Base-by-base conservation (phyloP, 2,113 vertebrate genomes). In the Cavia porcellus region DNA sequence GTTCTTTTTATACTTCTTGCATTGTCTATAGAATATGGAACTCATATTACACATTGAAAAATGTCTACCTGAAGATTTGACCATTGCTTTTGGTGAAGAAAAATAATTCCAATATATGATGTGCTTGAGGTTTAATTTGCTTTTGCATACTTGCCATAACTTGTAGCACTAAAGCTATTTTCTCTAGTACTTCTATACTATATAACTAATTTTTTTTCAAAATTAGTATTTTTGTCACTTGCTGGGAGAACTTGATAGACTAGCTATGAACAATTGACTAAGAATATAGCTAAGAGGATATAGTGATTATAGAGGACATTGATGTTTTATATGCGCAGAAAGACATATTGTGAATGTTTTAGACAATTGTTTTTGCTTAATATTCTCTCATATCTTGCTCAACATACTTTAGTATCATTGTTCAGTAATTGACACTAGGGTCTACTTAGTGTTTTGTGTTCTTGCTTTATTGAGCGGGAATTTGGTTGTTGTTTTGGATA, bases 331-430 rank as follows among this genome's bases (percentile, higher is more conserved):
- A 74, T 2, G n/a, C 35, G 24, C 47, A 88, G 59, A 61, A 93
- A 83, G 66, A 90, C 57, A 87, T 19, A 11, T 89, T 91, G n/a
- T 83, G 84, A 86, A 97, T 84, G 85, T 83, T 52, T 72, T 61
- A 94, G 64, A 70, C 80, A 52, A 22, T 59, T 68, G 1, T 70
- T 88, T 88, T 94, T 87, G 45, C 11, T 79, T 91, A 91, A 55
- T 30, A 47, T 19, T 70, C 10, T 80, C 74, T 72, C 38, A 47
- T 42, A 70, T 83, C 52, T 94, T 7, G 6, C 45, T 84, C 28
- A 75, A 38, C 25, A 42, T 75, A 75, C 47, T 83, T 86, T 42
- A 64, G 8, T 84, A 68, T 62, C 11, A 64, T 84, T 93, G 45
- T 86, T 85, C 62, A 81, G 47, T 66, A 88, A n/a, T 68, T 93